Evolutionary conservation across 1,140 invertebrate genomes (phyloP).

Genomic region (Tetragonula clypearis): DNA sequence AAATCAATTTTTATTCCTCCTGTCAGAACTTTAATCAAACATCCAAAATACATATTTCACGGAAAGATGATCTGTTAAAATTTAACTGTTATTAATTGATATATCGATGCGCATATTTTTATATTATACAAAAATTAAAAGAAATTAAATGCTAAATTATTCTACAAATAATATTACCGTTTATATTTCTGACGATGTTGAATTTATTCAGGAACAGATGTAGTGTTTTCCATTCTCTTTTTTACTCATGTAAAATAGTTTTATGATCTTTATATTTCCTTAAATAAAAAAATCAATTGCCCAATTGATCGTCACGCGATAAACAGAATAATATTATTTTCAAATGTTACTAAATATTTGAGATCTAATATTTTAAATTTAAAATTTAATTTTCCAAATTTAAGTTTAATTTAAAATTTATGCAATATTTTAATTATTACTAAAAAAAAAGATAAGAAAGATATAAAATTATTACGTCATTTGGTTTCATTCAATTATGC

Average conservation of each 20-base stretch:
- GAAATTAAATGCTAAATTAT: background rate
- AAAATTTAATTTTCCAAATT: too few relatives aligned
- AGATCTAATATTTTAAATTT: background rate
- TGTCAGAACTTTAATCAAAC: too few relatives aligned
- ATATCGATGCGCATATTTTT: background rate
- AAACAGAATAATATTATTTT: background rate
- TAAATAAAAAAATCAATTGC: background rate
- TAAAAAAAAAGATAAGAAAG: too few relatives aligned
- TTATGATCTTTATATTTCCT: background rate
- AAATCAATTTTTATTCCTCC: background rate
- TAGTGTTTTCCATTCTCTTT: too few relatives aligned
- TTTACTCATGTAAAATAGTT: background rate
- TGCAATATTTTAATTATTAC: background rate
- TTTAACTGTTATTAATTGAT: background rate
- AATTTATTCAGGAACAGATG: too few relatives aligned
- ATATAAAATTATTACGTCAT: too few relatives aligned
- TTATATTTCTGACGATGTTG: background rate
- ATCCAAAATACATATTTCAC: too few relatives aligned
- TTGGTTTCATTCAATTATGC: too few relatives aligned
- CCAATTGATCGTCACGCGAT: background rate
- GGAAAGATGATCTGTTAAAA: background rate
- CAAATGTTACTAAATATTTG: background rate
- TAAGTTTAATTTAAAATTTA: background rate
- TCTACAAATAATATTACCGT: background rate
- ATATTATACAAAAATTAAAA: background rate